Evolutionary conservation across 2,888 invertebrate species (phyloP), one percentile per base, ranked within the genome.

Genomic region (Trachelus stipa): DNA sequence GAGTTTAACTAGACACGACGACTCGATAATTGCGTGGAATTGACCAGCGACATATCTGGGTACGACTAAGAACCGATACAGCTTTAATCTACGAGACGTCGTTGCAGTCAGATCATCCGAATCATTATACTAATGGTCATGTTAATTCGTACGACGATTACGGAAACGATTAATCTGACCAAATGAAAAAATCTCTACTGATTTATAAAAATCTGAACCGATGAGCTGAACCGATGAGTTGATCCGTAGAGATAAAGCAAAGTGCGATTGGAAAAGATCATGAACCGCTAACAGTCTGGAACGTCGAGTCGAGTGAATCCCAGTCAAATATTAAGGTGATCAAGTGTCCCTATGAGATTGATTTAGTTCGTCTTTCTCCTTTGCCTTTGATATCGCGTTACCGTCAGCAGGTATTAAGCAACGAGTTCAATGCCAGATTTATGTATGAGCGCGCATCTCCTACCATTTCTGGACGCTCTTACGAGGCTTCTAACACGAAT

Each of bases 11-110:
- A 80, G 83, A 84, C 83, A 76, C 83, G 84, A 84, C 86, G 80
- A 85, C 84, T 83, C 77, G 83, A 86, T 88, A 88, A 88, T 88
- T 86, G 85, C 76, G 75, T 81, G 83, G 84, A 88, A 88, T 88
- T 88, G 87, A 86, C 86, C 82, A 81, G 83, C 83, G 81, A 83
- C 83, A 77, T 81, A 86, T 83, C 79, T 73, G 40, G 31, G 15
- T 34, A 74, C 34, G 56, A 73, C 69, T 68, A 34, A 30, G 75
- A 12, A 35, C n/a, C 68, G 56, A 69, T 78, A n/a, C 74, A 34
- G 31, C 23, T 9, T 71, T 31, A 1, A 71, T 71, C 71, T 34
- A 11, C 71, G 31, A 31, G 31, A 71, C 71, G 71, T 11, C 33
- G 56, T 23, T 23, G 9, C 56, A 23, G 9, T 23, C 56, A 2